Base-by-base conservation (phyloP, 2,888 invertebrate genomes). In the Prosapia bicincta region DNA sequence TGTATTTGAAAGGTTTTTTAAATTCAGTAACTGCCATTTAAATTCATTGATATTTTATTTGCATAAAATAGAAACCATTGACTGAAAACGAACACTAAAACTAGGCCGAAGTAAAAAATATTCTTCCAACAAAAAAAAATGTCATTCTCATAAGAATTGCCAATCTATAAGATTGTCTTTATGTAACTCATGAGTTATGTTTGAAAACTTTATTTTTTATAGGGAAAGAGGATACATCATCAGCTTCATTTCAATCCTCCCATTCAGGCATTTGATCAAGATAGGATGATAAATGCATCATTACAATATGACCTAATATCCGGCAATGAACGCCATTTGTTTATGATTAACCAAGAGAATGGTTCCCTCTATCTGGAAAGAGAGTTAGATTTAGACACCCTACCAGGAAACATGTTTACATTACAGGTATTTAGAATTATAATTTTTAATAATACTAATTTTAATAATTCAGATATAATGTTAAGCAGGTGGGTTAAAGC, bases 221-320 rank as follows among this genome's bases (percentile, higher is more conserved):
- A 93, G 94, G 92, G 93, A 3, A 89, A 89, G 76, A 86, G 89
- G 26, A 90, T 95, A 68, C 91, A 93, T 82, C 88, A 90, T 79
- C 90, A 91, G 78, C 85, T 96, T 0, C 85, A 88, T 73, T 93
- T 95, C 82, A 86, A 89, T 3, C 90, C 91, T 0, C 89, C 91
- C 1, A 93, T 96, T 67, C 89, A 89, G 80, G 95, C 95, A 0
- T 90, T 88, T 79, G 95, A 95, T 84, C 93, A 94, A 84, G 95
- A 96, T 83, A 82, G 87, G 1, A 93, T 92, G 0, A 89, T 95
- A 66, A 90, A 92, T 80, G 89, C 93, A 0, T 87, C 91, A 0
- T 86, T 96, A 0, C 87, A 92, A 0, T 96, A 95, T 83, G 93
- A 93, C 79, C 90, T 96, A 69, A 88, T 94, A 25, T 88, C 93